Base-by-base conservation (phyloP, 1,140 invertebrate genomes). In the Atopsyche davidsoni region DNA sequence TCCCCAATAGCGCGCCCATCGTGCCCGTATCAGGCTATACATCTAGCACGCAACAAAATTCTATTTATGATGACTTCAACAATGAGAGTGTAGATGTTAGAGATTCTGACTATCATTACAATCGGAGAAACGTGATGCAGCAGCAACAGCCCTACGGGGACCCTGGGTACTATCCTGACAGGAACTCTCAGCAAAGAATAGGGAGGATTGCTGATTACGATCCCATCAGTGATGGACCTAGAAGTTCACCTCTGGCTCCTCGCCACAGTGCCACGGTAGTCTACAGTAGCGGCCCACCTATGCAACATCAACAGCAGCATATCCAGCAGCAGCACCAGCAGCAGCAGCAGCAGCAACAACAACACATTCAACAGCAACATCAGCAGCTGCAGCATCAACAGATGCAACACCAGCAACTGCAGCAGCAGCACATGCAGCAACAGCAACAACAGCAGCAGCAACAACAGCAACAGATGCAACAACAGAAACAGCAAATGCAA, bases 161-260 rank as follows among this genome's bases (percentile, higher is more conserved):
- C n/a, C 43, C 32, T 16, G 10, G 41, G 46, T 16, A 50, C 36
- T 13, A 39, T 61, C 58, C 1, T 23, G 31, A 44, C 44, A 32
- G 19, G 22, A 51, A 14, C 34, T 16, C 34, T 6, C 39, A 36
- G 22, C 66, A 64, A 54, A 67, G 67, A 51, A 72, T 82, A 48
- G 85, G 85, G 16, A 82, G 84, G 68, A 88, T 88, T 53, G 82
- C 84, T 38, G 86, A 89, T 65, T 89, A 88, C 62, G 86, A 89
- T 70, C 85, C 86, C 4, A 61, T 85, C 49, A 82, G 75, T 57
- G 82, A 83, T 59, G 79, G 78, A 25, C 82, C 82, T n/a, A 76
- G 83, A 49, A 74, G 75, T 40, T 76, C 79, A 39, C 86, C 87
- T 0, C 87, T 87, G 64, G 86, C 86, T 2, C 79, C 84, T 51